phyloP scores from a whole-genome alignment of 1,140 invertebrate genomes.

The Lerema accius region DNA sequence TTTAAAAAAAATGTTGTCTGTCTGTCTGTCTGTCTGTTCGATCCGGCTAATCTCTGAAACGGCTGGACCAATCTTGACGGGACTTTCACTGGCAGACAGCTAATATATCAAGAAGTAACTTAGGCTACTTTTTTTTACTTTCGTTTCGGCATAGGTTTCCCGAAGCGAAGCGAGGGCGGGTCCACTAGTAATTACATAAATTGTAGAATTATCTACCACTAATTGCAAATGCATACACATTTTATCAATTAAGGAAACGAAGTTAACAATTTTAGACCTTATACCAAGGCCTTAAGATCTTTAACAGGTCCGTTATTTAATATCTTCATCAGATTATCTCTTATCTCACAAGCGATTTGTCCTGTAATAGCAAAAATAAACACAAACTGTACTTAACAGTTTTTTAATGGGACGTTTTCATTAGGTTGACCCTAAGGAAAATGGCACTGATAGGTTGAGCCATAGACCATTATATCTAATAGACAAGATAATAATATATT shows the following conservation, averaged over 20 bases:
- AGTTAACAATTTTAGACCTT: slow-evolving; percentile 1
- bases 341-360: slow-evolving; percentile 14
- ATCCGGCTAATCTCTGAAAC: too few species aligned
- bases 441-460: not conserved
- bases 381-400: slow-evolving; percentile 15
- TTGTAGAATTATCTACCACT: not conserved
- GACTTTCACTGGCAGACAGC: too few species aligned
- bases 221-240: not conserved
- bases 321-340: slow-evolving; percentile 23
- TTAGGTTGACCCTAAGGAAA: slow-evolving; percentile 17
- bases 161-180: too few species aligned
- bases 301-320: slow-evolving; percentile 1
- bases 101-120: too few species aligned
- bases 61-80: too few species aligned
- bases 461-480: not conserved
- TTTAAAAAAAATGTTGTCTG: too few species aligned
- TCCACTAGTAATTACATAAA: not conserved
- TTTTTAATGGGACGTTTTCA: slow-evolving; percentile 22
- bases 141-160: too few species aligned
- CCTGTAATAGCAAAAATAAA: slow-evolving; percentile 14
- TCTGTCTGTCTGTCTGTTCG: too few species aligned
- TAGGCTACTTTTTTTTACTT: too few species aligned
- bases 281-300: not conserved
- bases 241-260: not conserved
- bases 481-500: not conserved